Conservation (phyloP, 2,797 vertebrate genomes). For the Cottoperca gobio region DNA sequence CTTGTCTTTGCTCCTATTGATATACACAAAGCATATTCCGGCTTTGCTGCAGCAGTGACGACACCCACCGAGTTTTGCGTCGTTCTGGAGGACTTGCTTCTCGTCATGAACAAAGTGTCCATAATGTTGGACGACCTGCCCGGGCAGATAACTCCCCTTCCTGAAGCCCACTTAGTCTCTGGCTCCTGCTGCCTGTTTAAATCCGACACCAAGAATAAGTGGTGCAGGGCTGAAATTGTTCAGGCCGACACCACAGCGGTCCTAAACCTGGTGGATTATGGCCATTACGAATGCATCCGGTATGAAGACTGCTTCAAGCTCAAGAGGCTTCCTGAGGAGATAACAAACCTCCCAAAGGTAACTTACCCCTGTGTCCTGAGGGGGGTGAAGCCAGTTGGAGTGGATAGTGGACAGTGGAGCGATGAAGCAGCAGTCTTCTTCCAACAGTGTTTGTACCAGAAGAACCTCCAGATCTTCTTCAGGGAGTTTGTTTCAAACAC, state of each 20-base stretch:
- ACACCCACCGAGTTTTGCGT: conserved; percentile 88
- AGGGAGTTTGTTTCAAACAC: conserved; percentile 76
- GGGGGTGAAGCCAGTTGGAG: conserved; percentile 77
- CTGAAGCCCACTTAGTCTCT: conserved; percentile 72
- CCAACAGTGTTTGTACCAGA: conserved; percentile 81
- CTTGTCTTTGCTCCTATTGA: conserved; percentile 75
- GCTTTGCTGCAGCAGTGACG: conserved; percentile 80
- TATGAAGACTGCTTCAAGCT: conserved; percentile 75
- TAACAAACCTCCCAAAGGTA: conserved; percentile 81
- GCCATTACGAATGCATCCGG: conserved; percentile 76
- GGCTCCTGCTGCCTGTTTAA: conserved; percentile 86
- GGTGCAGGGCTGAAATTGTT: conserved; percentile 89
- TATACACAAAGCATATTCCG: conserved; percentile 73
- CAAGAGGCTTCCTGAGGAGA: conserved; percentile 82
- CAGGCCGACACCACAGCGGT: conserved; percentile 64
- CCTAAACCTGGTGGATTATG: conserved; percentile 88
- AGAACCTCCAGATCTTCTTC: conserved; percentile 84
- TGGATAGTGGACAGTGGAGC: conserved; percentile 81
- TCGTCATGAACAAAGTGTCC: conserved; percentile 78
- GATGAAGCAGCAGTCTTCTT: conserved; percentile 84
- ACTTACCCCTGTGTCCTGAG: conserved; percentile 86
- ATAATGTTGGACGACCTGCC: conserved; percentile 81
- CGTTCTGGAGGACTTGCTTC: conserved; percentile 83
- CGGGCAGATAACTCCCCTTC: conserved; percentile 74
- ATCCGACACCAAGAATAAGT: conserved; percentile 79